A percentile compares a stretch with the other conserved stretches of the same genome.
Conservation (phyloP, 2,113 vertebrate genomes). For the Phaetusa simplex region DNA sequence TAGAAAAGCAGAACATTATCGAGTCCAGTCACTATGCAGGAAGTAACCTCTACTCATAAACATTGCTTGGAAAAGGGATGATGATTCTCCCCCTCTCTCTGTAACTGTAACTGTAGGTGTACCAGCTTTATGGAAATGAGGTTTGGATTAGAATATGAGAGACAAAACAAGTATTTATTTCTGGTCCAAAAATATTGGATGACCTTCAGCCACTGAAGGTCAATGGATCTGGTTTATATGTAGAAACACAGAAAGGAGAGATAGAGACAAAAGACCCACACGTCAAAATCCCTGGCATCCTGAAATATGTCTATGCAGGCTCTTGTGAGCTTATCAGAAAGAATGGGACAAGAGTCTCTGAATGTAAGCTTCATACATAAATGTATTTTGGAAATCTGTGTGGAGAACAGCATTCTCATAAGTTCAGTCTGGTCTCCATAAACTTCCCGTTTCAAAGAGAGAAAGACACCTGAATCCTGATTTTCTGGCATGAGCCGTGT, state of each 20-base stretch:
- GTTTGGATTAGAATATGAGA: not conserved
- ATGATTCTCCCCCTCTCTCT: not conserved
- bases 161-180: not conserved
- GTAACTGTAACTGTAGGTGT: not conserved
- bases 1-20: not conserved
- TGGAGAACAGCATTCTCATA: not conserved
- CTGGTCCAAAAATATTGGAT: not conserved
- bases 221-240: not conserved
- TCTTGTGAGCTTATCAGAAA: not conserved
- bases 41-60: not conserved
- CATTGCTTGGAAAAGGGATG: not conserved
- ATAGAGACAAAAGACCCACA: rapidly evolving
- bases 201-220: not conserved
- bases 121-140: not conserved
- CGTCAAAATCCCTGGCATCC: not conserved
- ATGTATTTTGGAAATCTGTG: not conserved
- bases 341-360: not conserved
- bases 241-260: not conserved
- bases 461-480: not conserved
- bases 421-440: not conserved
- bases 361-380: not conserved
- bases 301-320: not conserved
- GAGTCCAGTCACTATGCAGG: not conserved
- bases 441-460: not conserved
- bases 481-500: not conserved